Conservation (phyloP, 2,888 invertebrate genomes). For the Argyra leucocephala region DNA sequence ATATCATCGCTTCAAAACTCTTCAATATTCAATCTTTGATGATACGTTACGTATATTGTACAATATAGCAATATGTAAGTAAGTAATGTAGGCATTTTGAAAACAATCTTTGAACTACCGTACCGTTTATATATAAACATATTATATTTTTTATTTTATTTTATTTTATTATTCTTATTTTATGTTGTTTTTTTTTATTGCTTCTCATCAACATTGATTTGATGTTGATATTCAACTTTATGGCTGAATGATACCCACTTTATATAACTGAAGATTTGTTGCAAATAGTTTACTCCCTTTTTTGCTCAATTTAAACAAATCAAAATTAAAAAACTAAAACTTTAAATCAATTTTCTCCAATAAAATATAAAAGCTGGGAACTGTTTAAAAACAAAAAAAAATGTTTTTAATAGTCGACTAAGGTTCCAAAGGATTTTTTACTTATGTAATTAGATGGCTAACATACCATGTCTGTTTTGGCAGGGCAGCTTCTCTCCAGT, state of each 20-base stretch:
- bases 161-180: neutral
- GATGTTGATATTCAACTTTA: neutral
- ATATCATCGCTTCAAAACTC: too few relatives aligned
- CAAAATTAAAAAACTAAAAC: neutral
- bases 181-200: neutral
- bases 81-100: too few relatives aligned
- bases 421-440: too few relatives aligned
- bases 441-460: too few relatives aligned
- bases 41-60: too few relatives aligned
- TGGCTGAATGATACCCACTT: neutral
- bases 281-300: neutral
- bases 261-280: neutral
- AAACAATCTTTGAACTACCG: neutral
- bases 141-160: neutral
- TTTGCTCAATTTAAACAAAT: neutral
- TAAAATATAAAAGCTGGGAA: neutral
- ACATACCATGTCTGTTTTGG: too few relatives aligned
- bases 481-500: too few relatives aligned
- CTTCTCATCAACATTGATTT: neutral
- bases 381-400: neutral
- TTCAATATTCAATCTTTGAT: neutral
- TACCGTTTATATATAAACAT: neutral
- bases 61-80: too few relatives aligned
- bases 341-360: neutral
- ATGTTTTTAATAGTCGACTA: too few relatives aligned